Percentiles rank a stretch among this genome's conserved stretches.
Evolutionary conservation across 2,113 vertebrate genomes (phyloP).

Genomic region (Capra hircus): DNA sequence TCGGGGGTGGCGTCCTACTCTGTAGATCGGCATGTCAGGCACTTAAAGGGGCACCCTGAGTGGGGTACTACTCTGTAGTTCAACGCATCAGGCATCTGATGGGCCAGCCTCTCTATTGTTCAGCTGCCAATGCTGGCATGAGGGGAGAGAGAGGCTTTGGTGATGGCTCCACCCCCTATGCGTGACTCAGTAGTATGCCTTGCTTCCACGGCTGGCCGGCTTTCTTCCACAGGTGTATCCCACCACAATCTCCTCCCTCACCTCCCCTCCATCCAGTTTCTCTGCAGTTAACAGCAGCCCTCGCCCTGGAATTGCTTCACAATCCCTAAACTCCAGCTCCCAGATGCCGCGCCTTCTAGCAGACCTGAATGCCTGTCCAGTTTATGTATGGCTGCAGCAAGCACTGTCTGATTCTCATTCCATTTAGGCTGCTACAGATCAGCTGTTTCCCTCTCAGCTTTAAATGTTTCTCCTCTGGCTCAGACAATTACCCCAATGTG

Average conservation of each 20-base stretch:
- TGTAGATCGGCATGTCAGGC: neutral
- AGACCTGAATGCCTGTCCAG: neutral
- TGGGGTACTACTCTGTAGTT: neutral
- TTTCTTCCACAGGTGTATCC: neutral
- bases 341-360: neutral
- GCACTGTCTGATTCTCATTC: neutral
- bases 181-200: neutral
- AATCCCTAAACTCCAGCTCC: neutral
- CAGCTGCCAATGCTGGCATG: neutral
- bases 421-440: neutral
- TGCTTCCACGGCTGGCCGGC: rapidly evolving
- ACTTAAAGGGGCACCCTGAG: neutral
- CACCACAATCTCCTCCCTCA: neutral
- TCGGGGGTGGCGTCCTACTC: neutral
- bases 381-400: neutral
- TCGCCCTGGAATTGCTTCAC: neutral
- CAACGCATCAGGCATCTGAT: neutral
- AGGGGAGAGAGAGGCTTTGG: neutral
- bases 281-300: neutral
- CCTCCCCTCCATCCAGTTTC: neutral
- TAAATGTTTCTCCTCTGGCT: neutral
- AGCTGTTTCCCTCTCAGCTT: neutral
- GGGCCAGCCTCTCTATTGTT: neutral
- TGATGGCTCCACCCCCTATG: neutral
- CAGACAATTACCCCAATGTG: neutral